Evolutionary conservation across 2,113 vertebrate genomes (phyloP).

Genomic region (Corapipo altera): DNA sequence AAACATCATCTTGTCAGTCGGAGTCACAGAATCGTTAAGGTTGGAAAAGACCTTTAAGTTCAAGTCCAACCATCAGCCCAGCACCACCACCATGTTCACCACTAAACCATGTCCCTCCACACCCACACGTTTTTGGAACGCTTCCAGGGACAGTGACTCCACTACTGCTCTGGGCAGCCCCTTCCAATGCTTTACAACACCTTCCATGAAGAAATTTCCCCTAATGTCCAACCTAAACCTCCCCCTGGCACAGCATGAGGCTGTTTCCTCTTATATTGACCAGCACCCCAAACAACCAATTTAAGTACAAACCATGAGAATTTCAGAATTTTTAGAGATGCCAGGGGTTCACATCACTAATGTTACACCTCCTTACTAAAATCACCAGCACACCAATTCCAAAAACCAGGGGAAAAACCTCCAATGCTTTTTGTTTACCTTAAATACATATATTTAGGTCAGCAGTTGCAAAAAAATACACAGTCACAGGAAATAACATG

Average conservation of each 20-base stretch:
- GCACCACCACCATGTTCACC: accelerated
- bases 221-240: background rate
- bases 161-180: background rate
- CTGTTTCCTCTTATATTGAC: background rate
- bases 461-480: background rate
- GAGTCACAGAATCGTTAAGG: accelerated
- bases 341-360: no score
- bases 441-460: background rate
- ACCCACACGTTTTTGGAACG: accelerated
- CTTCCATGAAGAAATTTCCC: no score
- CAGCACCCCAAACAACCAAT: background rate
- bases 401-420: background rate
- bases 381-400: background rate
- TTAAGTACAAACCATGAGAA: background rate
- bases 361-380: background rate
- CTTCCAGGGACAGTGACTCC: background rate
- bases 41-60: background rate
- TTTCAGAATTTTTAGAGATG: background rate
- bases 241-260: background rate
- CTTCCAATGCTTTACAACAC: background rate
- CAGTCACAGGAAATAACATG: background rate
- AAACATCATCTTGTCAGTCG: background rate
- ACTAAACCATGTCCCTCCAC: background rate
- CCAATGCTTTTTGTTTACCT: background rate
- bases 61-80: accelerated